Percentiles rank a stretch among this genome's conserved stretches.
These are phyloP conservation scores for Cephonodes hylas DNA, from an alignment of 2,888 invertebrate species.

Conservation along the genomic window DNA sequence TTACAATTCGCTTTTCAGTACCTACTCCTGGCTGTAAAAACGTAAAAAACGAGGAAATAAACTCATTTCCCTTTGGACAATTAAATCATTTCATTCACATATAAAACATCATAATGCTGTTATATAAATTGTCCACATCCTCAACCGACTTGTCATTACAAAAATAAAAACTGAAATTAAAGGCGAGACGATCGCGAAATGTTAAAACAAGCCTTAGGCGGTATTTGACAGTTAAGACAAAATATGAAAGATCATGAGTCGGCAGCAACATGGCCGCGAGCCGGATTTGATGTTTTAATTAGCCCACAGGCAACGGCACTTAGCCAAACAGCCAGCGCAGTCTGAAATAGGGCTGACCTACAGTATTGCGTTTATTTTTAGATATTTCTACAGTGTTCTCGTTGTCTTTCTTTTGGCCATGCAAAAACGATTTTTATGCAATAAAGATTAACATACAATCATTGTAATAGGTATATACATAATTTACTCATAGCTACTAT, in stretches of 20 bases:
- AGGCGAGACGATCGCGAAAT: conserved; percentile 6
- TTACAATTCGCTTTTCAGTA: no score
- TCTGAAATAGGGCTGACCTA: conserved; percentile 50
- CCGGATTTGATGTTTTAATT: conserved; percentile 71
- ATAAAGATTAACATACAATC: neutral
- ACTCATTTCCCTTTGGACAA: no score
- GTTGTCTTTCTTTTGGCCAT: no score
- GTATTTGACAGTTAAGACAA: conserved; percentile 67
- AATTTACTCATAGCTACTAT: no score
- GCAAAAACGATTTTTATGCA: no score
- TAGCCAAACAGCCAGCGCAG: conserved; percentile 60
- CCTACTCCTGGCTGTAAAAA: no score
- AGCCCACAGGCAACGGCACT: conserved; percentile 74
- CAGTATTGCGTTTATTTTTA: neutral
- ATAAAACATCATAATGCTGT: neutral
- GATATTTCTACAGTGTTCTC: neutral
- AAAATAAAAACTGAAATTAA: conserved; percentile 4
- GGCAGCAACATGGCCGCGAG: conserved; percentile 49
- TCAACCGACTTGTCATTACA: conserved; percentile 5
- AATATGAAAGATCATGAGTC: conserved; percentile 75
- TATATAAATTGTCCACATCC: neutral
- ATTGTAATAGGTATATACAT: neutral
- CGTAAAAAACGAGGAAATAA: no score
- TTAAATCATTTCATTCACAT: no score
- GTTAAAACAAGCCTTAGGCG: conserved; percentile 35